phyloP scores from a whole-genome alignment of 2,113 vertebrate species.

The Cercocebus atys region DNA sequence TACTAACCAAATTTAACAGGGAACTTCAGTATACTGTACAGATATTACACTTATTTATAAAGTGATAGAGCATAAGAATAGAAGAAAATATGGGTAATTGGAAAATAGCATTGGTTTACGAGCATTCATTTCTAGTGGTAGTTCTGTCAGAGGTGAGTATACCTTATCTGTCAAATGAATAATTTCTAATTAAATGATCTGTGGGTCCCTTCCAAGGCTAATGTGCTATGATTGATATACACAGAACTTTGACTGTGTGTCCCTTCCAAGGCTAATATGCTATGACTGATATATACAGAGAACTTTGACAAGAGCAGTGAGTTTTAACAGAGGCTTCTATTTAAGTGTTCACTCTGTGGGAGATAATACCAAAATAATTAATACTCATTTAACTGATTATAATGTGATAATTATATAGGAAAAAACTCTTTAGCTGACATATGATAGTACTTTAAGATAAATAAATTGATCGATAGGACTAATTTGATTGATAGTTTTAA shows the following conservation, averaged over 20 bases:
- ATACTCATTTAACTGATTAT: slow-evolving; percentile 34
- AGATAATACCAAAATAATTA: slow-evolving; percentile 51
- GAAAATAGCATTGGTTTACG: not conserved
- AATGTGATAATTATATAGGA: slow-evolving; percentile 22
- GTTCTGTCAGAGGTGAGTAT: not conserved
- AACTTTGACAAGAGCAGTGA: not conserved
- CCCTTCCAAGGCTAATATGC: not conserved
- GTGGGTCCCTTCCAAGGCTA: not conserved
- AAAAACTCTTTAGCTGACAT: slow-evolving; percentile 26
- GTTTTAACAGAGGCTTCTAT: not conserved
- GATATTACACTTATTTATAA: not conserved
- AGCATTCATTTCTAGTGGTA: not conserved
- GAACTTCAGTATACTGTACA: not conserved
- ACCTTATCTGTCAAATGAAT: not conserved
- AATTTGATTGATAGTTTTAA: slow-evolving; percentile 47
- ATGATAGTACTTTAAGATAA: slow-evolving; percentile 49
- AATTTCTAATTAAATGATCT: not conserved
- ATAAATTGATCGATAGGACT: not conserved
- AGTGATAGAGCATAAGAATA: not conserved
- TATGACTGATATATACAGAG: not conserved
- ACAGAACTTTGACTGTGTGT: not conserved
- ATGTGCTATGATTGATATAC: not conserved
- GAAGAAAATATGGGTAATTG: not conserved
- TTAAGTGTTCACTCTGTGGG: not conserved
- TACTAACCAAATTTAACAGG: not conserved